Evolutionary conservation across 2,113 vertebrate genomes (phyloP).

Genomic region (Galbula dea): DNA sequence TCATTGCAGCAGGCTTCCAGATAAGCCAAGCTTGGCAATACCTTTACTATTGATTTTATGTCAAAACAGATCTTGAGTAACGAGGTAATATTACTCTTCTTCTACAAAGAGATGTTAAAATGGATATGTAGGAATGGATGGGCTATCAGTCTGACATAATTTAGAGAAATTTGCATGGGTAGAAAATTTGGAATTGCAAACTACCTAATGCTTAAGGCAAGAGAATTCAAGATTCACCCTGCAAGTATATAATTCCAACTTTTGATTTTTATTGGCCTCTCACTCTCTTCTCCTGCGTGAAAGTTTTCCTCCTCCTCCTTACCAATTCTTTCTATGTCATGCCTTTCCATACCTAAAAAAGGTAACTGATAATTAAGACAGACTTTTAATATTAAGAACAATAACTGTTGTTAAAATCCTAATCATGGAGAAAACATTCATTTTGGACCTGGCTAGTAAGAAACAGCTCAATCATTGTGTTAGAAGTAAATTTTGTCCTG

Average conservation of each 20-base stretch:
- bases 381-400: neutral
- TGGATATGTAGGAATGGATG: neutral
- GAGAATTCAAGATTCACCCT: neutral
- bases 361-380: neutral
- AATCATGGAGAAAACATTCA: neutral
- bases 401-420: neutral
- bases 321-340: neutral
- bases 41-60: conserved; percentile 54
- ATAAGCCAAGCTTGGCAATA: conserved; percentile 29
- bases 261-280: neutral
- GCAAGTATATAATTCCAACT: neutral
- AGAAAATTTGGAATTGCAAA: neutral
- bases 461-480: neutral
- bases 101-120: conserved; percentile 11
- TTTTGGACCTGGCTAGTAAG: neutral
- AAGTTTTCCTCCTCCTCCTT: neutral
- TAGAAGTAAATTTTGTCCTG: neutral
- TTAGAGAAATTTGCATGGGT: neutral
- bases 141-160: neutral
- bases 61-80: conserved; percentile 24
- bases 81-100: neutral
- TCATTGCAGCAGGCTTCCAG: conserved; percentile 41
- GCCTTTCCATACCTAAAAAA: neutral
- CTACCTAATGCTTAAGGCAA: neutral
- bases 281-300: neutral